A percentile compares a stretch with the other conserved stretches of the same genome.
Conservation (phyloP, 2,113 vertebrate species). For the Catharus fuscescens region DNA sequence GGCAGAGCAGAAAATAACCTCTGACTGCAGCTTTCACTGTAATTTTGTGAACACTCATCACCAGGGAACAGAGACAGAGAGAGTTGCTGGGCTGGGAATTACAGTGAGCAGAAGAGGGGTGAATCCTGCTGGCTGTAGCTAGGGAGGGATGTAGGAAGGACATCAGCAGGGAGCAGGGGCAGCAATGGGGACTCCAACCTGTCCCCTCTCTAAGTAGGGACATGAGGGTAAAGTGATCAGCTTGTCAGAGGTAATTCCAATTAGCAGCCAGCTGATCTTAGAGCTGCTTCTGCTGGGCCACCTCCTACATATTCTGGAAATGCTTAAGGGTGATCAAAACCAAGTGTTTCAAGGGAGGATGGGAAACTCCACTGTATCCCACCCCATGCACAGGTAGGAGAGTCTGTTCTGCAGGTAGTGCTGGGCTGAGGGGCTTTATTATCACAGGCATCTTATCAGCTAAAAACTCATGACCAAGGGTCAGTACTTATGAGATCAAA, state of each 20-base stretch:
- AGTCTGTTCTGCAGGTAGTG: background rate
- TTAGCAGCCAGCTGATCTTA: background rate
- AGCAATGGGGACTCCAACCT: fast-evolving
- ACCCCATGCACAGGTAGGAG: background rate
- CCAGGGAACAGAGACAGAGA: background rate
- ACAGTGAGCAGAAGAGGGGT: background rate
- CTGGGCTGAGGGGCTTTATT: background rate
- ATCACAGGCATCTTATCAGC: background rate
- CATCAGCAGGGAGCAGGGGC: background rate
- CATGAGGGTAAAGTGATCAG: background rate
- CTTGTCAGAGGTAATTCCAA: background rate
- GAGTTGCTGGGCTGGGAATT: background rate
- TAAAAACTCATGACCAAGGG: background rate
- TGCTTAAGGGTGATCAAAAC: background rate
- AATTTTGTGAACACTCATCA: background rate
- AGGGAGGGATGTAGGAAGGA: background rate
- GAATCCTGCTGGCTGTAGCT: background rate
- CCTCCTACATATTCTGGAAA: background rate
- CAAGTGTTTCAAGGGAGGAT: background rate
- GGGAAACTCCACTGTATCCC: background rate
- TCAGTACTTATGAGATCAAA: background rate
- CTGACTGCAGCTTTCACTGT: background rate
- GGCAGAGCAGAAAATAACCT: background rate
- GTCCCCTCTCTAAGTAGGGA: background rate
- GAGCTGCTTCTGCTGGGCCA: background rate